phyloP scores from a whole-genome alignment of 64 coral and sea anemone species.

The Porites lutea region DNA sequence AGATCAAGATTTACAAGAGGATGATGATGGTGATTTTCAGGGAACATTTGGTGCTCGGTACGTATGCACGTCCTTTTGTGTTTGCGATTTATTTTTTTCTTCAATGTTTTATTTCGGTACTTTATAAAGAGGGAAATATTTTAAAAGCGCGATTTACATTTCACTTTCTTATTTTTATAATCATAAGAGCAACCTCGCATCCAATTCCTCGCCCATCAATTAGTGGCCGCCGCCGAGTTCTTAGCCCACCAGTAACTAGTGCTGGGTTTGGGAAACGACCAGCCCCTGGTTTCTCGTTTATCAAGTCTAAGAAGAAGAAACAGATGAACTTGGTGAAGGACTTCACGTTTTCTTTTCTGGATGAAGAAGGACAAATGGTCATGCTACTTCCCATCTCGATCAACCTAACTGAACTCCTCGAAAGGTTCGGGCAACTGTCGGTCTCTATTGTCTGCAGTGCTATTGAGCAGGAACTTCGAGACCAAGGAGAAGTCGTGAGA shows the following conservation, averaged over 20 bases:
- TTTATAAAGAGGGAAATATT: background rate
- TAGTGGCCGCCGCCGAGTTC: background rate
- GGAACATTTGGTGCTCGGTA: background rate
- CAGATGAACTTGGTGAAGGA: background rate
- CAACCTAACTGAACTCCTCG: constrained; percentile 34
- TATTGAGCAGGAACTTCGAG: constrained; percentile 49
- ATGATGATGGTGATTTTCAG: background rate
- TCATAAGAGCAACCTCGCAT: background rate
- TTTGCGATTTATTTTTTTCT: background rate
- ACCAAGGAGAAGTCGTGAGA: constrained; percentile 47
- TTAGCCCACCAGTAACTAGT: background rate
- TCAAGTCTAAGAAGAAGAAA: constrained; percentile 30
- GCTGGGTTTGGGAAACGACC: constrained; percentile 21
- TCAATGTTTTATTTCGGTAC: background rate
- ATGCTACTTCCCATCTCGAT: constrained; percentile 44
- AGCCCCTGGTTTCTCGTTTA: constrained; percentile 20
- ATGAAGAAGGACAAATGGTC: constrained; percentile 27
- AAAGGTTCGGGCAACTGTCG: constrained; percentile 35
- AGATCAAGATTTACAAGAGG: background rate
- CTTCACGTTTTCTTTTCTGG: constrained; percentile 3
- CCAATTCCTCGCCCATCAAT: background rate
- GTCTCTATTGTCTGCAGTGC: constrained; percentile 34
- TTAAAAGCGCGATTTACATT: background rate
- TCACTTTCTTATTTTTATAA: background rate
- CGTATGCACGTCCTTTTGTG: background rate